Conservation (phyloP, 2,888 invertebrate genomes). For the Pilophorus perplexus region DNA sequence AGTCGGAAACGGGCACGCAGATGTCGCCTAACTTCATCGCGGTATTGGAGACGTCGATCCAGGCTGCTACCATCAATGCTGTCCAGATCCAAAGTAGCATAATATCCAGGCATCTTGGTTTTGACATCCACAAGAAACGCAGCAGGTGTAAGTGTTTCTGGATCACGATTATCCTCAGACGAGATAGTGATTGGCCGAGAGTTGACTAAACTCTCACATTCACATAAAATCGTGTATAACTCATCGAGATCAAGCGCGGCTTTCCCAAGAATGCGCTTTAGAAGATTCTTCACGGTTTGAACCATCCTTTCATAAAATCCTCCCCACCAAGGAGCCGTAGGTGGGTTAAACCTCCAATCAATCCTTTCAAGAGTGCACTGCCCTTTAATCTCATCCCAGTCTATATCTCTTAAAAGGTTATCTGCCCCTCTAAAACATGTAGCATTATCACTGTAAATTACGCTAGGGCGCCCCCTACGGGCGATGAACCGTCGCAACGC, state of each 20-base stretch:
- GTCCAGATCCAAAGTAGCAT: not conserved
- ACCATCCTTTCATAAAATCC: constrained; percentile 51
- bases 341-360: constrained; percentile 52
- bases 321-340: constrained; percentile 53
- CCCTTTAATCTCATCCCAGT: constrained; percentile 51
- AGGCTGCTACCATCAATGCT: not conserved
- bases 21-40: not conserved
- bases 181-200: not conserved
- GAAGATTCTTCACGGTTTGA: not conserved
- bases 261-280: constrained; percentile 10
- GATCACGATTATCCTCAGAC: constrained; percentile 37
- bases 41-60: not conserved
- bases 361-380: constrained; percentile 41
- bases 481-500: not conserved
- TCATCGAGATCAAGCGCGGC: not conserved
- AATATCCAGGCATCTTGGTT: no score
- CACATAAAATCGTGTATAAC: not conserved
- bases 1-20: not conserved
- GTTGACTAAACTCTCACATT: constrained; percentile 25
- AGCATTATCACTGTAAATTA: constrained; percentile 50
- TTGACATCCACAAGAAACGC: not conserved
- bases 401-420: constrained; percentile 55
- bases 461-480: constrained; percentile 37
- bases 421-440: constrained; percentile 48
- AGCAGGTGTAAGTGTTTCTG: constrained; percentile 45